A percentile compares a stretch with the other conserved stretches of the same genome.
These are phyloP conservation scores for Anoncus sp. DNA, from an alignment of 2,888 invertebrate species.

Conservation along the genomic window DNA sequence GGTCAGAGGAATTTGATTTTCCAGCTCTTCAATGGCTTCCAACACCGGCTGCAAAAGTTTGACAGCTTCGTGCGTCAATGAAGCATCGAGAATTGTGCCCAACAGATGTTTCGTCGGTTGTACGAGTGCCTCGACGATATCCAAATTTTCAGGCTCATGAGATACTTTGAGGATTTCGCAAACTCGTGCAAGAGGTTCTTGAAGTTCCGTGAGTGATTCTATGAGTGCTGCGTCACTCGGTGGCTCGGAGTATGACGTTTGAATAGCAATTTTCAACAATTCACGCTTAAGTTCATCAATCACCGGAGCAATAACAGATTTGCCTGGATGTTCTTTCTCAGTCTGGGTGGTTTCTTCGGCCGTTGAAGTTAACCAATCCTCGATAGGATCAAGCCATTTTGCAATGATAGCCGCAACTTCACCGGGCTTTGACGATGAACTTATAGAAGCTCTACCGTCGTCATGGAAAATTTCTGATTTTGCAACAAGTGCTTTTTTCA, in stretches of 20 bases:
- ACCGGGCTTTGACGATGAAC: slow-evolving; percentile 58
- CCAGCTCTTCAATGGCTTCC: slow-evolving; percentile 73
- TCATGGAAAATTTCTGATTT: slow-evolving; percentile 50
- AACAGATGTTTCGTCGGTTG: slow-evolving; percentile 72
- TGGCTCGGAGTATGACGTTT: slow-evolving; percentile 74
- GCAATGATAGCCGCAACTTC: slow-evolving; percentile 62
- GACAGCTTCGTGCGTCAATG: slow-evolving; percentile 63
- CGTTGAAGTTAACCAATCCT: slow-evolving; percentile 70
- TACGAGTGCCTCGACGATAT: slow-evolving; percentile 68
- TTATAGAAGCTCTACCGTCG: slow-evolving; percentile 43
- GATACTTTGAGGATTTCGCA: slow-evolving; percentile 68
- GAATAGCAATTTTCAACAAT: slow-evolving; percentile 73
- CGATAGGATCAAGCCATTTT: slow-evolving; percentile 70
- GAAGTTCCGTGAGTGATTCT: slow-evolving; percentile 70
- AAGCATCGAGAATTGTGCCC: slow-evolving; percentile 68
- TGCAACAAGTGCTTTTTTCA: slow-evolving; percentile 66
- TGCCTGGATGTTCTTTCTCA: slow-evolving; percentile 60
- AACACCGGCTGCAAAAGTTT: slow-evolving; percentile 68
- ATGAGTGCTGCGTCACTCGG: slow-evolving; percentile 73
- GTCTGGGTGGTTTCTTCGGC: slow-evolving; percentile 67
- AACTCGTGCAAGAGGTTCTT: slow-evolving; percentile 70
- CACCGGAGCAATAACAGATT: slow-evolving; percentile 65
- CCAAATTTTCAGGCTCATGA: slow-evolving; percentile 70
- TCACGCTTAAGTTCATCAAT: slow-evolving; percentile 70
- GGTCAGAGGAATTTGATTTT: slow-evolving; percentile 74